phyloP scores from a whole-genome alignment of 2,888 invertebrate species.

The Pseudococcus jackbeardsleyi region DNA sequence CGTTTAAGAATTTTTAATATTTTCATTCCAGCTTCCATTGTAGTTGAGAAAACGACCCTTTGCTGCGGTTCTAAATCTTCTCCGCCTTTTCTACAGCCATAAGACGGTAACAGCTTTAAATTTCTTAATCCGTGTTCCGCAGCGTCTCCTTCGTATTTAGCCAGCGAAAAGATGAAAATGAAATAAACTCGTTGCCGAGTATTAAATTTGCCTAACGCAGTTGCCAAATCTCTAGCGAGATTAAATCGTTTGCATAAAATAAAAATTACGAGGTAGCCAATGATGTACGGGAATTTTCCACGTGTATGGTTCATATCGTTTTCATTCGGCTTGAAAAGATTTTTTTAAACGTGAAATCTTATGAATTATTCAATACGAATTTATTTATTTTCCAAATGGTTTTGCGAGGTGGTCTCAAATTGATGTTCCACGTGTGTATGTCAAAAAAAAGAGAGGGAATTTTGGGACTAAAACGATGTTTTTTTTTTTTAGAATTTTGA shows the following conservation, averaged over 20 bases:
- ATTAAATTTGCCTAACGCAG: background rate
- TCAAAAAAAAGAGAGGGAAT: too few species aligned
- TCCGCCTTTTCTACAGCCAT: background rate
- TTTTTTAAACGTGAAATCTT: too few species aligned
- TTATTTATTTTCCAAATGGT: too few species aligned
- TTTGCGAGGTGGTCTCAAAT: too few species aligned
- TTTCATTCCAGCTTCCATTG: background rate
- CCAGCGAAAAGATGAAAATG: background rate
- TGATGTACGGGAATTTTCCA: background rate
- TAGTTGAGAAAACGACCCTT: background rate
- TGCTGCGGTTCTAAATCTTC: background rate
- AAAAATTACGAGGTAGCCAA: background rate
- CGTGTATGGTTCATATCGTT: background rate
- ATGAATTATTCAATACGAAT: too few species aligned
- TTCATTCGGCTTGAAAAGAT: background rate
- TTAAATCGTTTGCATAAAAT: constrained; percentile 6
- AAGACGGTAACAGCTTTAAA: constrained; percentile 12
- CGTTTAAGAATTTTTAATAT: background rate
- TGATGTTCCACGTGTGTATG: too few species aligned
- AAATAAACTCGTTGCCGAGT: background rate
- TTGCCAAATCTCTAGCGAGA: background rate
- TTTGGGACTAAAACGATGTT: too few species aligned
- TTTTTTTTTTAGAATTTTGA: too few species aligned
- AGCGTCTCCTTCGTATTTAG: background rate
- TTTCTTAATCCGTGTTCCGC: background rate